Evolutionary conservation across 1,140 invertebrate species (phyloP), one percentile per base, ranked within the genome.

Genomic region (Cyclina sinensis): DNA sequence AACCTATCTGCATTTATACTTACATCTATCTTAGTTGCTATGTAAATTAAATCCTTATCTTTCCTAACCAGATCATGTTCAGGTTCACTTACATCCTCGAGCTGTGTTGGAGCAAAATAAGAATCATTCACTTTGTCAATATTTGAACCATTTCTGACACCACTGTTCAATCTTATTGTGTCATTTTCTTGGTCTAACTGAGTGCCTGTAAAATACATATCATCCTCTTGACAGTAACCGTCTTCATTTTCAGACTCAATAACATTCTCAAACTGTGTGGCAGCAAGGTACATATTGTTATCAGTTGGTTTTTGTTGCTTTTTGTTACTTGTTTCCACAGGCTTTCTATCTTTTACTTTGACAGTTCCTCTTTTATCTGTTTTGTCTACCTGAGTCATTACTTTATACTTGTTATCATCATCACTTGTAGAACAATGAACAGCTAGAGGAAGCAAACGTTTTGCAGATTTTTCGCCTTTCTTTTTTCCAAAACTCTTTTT

Each of bases 191-290:
- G 30, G 27, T 73, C 68, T 9, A 73, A 57, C 37, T 82, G 59
- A 37, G 54, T 65, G 27, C 30, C 57, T 14, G 24, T 68, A 62
- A 27, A 9, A 68, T 68, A 82, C n/a, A 46, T 24, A 65, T 82
- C 54, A 32, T 82, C 18, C 16, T 48, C 39, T 43, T 46, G 24
- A 14, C 11, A 12, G 11, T 59, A 12, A 5, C 27, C 43, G 18
- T 39, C 27, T 43, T 35, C 70, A 37, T 12, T 16, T 1, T n/a
- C 21, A 14, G 18, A 18, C 21, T 37, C 70, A 35, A 24, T 37
- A 27, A 37, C 32, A 35, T 16, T n/a, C 18, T 78, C 74, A 78
- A 48, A 18, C 48, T 78, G 74, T 32, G 74, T 78, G 24, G 74
- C 74, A 12, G 21, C 43, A 24, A 46, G 21, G 35, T 78, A 78